Evolutionary conservation across 2,888 invertebrate species (phyloP), one percentile per base, ranked within the genome.

Genomic region (Stenotaenia linearis): DNA sequence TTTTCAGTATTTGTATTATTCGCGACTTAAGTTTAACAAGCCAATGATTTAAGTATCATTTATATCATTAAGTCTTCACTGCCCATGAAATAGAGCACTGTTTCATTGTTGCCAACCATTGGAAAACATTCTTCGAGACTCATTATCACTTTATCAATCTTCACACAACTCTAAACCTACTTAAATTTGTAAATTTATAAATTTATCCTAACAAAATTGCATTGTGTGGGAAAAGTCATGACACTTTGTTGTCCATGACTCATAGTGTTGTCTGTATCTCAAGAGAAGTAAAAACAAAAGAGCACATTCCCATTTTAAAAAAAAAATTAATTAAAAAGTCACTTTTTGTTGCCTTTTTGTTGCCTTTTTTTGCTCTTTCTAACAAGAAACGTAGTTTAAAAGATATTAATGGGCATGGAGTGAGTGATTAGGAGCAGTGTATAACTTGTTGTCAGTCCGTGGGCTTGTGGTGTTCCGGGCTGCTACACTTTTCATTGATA

Each of bases 401-500:
- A 69, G 28, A 69, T 69, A 69, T 69, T 69, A 69, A 69, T 69
- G 69, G 69, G 25, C 69, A 69, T 69, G 28, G 69, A 69, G 69
- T 69, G 69, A 69, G 69, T 69, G 69, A 69, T 69, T 69, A 69
- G 69, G 69, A 69, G 69, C 28, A 69, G 69, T 28, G 69, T 69
- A 28, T 69, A 69, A 69, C 69, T 69, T 69, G 25, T 69, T 69
- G 69, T 69, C 69, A 69, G 69, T 69, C 69, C 69, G 69, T 69
- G 69, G 28, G 69, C 69, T 69, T 69, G 69, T 69, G 69, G 69
- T 69, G 69, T 69, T 69, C 69, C 69, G 69, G 69, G 28, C 69
- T 69, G 69, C 28, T 69, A 69, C 69, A 69, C 69, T 69, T 28
- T 69, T 69, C 69, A 69, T 69, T 69, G 69, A 69, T 69, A n/a